phyloP scores from a whole-genome alignment of 2,797 vertebrate genomes.

The Labroides dimidiatus region DNA sequence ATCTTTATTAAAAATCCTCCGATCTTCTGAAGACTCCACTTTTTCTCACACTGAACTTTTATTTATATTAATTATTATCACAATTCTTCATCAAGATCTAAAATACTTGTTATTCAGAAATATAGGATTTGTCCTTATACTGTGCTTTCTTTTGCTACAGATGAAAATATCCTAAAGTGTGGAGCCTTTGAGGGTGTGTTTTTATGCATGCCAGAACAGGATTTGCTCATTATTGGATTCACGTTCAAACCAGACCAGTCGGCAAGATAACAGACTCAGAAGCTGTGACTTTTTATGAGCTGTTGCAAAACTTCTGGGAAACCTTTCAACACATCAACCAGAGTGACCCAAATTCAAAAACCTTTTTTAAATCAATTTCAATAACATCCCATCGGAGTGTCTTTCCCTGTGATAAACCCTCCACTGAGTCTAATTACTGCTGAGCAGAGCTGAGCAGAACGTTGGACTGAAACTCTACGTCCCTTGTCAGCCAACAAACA shows the following conservation, averaged over 20 bases:
- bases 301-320: slow-evolving; percentile 33
- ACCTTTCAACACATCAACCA: slow-evolving; percentile 55
- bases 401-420: slow-evolving; percentile 24
- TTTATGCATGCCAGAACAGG: not conserved
- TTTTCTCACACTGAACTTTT: not conserved
- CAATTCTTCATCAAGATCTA: slow-evolving; percentile 1
- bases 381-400: slow-evolving; percentile 52
- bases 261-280: slow-evolving; percentile 17
- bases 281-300: slow-evolving; percentile 40
- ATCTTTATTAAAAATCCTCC: slow-evolving; percentile 4
- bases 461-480: slow-evolving; percentile 10
- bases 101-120: not conserved
- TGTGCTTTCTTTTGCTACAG: not conserved
- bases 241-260: slow-evolving; percentile 35
- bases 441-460: slow-evolving; percentile 30
- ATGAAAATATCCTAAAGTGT: slow-evolving; percentile 1
- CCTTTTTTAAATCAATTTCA: slow-evolving; percentile 64
- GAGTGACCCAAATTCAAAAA: slow-evolving; percentile 64
- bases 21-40: not conserved
- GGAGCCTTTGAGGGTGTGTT: not conserved
- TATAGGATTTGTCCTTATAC: not conserved
- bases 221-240: slow-evolving; percentile 26
- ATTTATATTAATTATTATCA: too few species aligned
- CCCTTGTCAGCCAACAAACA: not conserved
- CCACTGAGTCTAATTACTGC: slow-evolving; percentile 48